Evolutionary conservation across 2,113 vertebrate species (phyloP), one percentile per base, ranked within the genome.

Genomic region (Aplodontia rufa): DNA sequence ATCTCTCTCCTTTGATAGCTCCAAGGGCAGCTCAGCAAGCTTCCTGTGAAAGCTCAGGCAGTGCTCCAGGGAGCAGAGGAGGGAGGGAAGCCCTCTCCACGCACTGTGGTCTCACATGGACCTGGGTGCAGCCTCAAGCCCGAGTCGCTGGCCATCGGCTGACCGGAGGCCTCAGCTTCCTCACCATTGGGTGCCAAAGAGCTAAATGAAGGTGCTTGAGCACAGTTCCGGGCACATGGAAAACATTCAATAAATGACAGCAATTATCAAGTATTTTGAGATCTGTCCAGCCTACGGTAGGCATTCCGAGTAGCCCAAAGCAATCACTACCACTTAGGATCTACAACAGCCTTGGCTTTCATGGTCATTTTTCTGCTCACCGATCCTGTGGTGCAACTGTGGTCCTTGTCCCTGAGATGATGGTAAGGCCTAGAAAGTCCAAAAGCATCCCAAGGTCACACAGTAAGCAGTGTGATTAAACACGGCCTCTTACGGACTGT

Each of bases 21-120:
- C 87, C 22, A 87, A 80, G 91, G 28, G 35, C 68, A n/a, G 10
- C 8, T 69, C n/a, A 40, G 40, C 69, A 24, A 72, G 45, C 28
- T 51, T 26, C 6, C 5, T 6, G 42, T n/a, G 51, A 51, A 62
- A 86, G n/a, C 1, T 19, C 4, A 82, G 1, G 6, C 51, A 49
- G 19, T n/a, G 13, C 64, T 28, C 75, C 75, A 5, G 51, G 96
- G 35, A 80, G 69, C 51, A 58, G 74, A 35, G 37, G 19, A 45
- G 55, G 69, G 80, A 19, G 28, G 37, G 17, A 42, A 47, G 49
- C 3, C 10, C 13, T 24, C 35, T 8, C 75, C 62, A 11, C 10
- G 58, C 8, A 3, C 16, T 0, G 0, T 1, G 28, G 7, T n/a
- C n/a, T n/a, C n/a, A n/a, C n/a, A n/a, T n/a, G n/a, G 3, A 69